Conservation (phyloP, 2,888 invertebrate species). For the Scaptomyza caliginosa region DNA sequence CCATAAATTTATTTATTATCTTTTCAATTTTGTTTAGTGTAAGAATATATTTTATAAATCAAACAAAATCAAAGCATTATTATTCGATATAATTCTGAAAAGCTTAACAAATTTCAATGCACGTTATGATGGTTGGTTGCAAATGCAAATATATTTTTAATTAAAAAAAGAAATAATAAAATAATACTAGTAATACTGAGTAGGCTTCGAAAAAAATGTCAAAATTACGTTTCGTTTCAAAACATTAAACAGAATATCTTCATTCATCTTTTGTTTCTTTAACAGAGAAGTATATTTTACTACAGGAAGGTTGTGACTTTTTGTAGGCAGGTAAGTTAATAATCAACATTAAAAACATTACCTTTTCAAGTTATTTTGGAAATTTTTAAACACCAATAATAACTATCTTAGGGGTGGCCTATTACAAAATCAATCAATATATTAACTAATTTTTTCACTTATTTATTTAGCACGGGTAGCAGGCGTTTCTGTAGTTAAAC, state of each 20-base stretch:
- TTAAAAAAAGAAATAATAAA: too few species aligned
- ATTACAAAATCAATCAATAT: too few species aligned
- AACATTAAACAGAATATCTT: neutral
- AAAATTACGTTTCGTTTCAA: neutral
- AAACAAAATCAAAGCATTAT: too few species aligned
- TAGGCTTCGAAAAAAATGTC: neutral
- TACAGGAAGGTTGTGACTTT: conserved; percentile 1
- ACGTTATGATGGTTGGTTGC: too few species aligned
- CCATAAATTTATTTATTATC: neutral
- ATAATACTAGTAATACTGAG: neutral
- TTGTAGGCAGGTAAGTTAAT: conserved; percentile 19
- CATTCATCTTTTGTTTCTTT: conserved; percentile 1
- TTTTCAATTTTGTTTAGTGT: neutral
- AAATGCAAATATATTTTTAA: too few species aligned
- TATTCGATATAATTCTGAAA: too few species aligned
- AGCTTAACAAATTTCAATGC: too few species aligned
- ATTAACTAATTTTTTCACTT: neutral
- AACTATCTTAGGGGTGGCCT: too few species aligned
- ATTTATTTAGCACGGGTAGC: neutral
- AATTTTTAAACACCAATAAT: too few species aligned
- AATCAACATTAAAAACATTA: neutral
- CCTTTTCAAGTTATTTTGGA: too few species aligned
- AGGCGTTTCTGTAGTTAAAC: conserved; percentile 7
- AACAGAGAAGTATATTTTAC: conserved; percentile 6
- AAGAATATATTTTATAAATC: neutral